A percentile compares a stretch with the other conserved stretches of the same genome.
Conservation (phyloP, 1,140 invertebrate species). For the Trichonephila clavipes region DNA sequence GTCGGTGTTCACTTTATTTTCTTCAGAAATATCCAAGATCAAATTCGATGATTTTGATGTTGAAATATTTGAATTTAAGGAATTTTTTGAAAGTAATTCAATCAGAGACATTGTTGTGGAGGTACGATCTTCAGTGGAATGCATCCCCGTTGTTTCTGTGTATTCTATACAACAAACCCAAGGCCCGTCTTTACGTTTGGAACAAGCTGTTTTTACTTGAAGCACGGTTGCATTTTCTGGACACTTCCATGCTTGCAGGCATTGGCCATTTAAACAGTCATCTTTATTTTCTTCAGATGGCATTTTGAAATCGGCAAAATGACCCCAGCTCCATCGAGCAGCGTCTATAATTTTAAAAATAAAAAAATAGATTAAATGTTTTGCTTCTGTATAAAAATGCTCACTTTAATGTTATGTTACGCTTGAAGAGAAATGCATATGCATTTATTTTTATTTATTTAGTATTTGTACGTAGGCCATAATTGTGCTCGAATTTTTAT, state of each 20-base stretch:
- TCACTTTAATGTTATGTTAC: no score
- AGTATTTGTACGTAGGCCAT: no score
- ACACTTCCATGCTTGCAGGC: neutral
- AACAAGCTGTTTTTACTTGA: neutral
- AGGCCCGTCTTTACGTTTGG: neutral
- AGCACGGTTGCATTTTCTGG: neutral
- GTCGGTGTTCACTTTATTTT: neutral
- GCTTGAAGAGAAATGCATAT: no score
- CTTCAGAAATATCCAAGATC: neutral
- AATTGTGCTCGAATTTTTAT: no score
- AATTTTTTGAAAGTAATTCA: neutral
- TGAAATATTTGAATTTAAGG: neutral
- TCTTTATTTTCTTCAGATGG: neutral
- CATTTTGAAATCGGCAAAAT: neutral
- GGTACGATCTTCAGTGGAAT: neutral
- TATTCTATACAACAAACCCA: conserved; percentile 12
- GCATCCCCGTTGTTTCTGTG: neutral
- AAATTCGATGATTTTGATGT: neutral
- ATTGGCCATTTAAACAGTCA: neutral
- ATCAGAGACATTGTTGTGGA: neutral
- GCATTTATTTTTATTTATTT: no score
- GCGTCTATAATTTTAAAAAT: neutral
- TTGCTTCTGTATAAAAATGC: no score
- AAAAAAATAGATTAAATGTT: neutral
- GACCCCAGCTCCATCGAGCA: conserved; percentile 19